phyloP scores from a whole-genome alignment of 2,113 vertebrate genomes.

The Andinoacara biseriatus region DNA sequence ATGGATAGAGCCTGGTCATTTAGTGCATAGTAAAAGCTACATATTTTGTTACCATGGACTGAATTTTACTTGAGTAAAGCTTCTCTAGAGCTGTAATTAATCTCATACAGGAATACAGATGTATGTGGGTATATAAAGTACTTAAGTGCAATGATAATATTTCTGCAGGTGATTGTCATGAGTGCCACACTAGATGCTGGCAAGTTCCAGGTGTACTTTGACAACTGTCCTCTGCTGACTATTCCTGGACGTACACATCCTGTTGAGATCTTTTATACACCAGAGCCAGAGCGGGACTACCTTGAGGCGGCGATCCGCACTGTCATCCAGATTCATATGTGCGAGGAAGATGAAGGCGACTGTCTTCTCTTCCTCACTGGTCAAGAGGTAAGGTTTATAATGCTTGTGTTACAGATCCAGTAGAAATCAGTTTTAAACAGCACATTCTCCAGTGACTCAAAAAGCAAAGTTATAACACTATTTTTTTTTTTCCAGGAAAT shows the following conservation, averaged over 20 bases:
- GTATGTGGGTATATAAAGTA: no score
- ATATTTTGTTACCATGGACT: not conserved
- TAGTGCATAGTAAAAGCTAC: not conserved
- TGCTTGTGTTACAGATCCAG: not conserved
- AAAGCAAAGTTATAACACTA: not conserved
- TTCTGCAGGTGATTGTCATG: constrained; percentile 88
- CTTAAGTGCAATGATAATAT: no score
- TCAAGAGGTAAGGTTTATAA: constrained; percentile 87
- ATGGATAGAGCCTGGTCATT: not conserved
- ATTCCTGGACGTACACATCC: constrained; percentile 98
- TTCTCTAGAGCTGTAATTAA: not conserved
- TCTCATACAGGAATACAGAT: not conserved
- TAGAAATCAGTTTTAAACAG: not conserved
- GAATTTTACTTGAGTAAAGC: not conserved
- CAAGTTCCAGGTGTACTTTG: constrained; percentile 98
- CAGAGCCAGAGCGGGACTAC: constrained; percentile 97
- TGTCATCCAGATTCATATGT: constrained; percentile 99
- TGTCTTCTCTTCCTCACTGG: constrained; percentile 97
- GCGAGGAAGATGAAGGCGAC: constrained; percentile 98
- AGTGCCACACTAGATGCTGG: constrained; percentile 98
- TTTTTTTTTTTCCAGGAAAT: constrained; percentile 89
- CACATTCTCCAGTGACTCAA: not conserved
- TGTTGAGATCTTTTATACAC: constrained; percentile 99
- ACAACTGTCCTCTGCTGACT: constrained; percentile 95
- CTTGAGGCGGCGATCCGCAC: constrained; percentile 98